Evolutionary conservation across 2,888 invertebrate genomes (phyloP).

Genomic region (Calliopum simillimum): DNA sequence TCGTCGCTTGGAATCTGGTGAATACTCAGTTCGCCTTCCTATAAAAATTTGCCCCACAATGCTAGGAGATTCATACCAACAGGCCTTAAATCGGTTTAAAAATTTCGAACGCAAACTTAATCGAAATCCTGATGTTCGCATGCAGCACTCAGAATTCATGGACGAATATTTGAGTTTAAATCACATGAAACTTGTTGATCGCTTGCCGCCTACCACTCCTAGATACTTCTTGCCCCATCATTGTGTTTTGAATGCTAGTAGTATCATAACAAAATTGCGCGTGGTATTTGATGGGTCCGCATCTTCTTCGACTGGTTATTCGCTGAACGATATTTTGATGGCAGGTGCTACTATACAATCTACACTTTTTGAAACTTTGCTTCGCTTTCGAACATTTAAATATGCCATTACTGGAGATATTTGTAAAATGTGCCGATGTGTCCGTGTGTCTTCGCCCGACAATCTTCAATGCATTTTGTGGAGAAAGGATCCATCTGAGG

Average conservation of each 20-base stretch:
- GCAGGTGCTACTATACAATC: slow-evolving; percentile 37
- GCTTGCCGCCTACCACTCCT: too few species aligned
- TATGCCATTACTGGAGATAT: slow-evolving; percentile 27
- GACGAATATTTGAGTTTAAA: not conserved
- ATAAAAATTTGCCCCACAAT: too few species aligned
- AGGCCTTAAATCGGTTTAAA: not conserved
- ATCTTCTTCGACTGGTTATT: slow-evolving; percentile 3
- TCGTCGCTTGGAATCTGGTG: not conserved
- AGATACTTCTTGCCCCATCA: slow-evolving; percentile 13
- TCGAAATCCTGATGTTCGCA: not conserved
- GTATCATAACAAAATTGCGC: slow-evolving; percentile 31
- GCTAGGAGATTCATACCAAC: not conserved
- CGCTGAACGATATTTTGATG: slow-evolving; percentile 29
- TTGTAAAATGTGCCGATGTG: slow-evolving; percentile 38
- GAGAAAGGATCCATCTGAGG: slow-evolving; percentile 10
- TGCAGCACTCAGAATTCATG: not conserved
- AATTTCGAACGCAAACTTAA: not conserved
- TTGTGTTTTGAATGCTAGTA: slow-evolving; percentile 27
- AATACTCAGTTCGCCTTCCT: too few species aligned
- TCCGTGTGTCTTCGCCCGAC: slow-evolving; percentile 10
- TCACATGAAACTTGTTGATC: too few species aligned
- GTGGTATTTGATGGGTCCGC: slow-evolving; percentile 33
- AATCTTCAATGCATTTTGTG: slow-evolving; percentile 26
- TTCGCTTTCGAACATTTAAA: slow-evolving; percentile 32
- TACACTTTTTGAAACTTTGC: slow-evolving; percentile 30